Base-by-base conservation (phyloP, 2,888 invertebrate genomes). In the Caenorhabditis angaria region DNA sequence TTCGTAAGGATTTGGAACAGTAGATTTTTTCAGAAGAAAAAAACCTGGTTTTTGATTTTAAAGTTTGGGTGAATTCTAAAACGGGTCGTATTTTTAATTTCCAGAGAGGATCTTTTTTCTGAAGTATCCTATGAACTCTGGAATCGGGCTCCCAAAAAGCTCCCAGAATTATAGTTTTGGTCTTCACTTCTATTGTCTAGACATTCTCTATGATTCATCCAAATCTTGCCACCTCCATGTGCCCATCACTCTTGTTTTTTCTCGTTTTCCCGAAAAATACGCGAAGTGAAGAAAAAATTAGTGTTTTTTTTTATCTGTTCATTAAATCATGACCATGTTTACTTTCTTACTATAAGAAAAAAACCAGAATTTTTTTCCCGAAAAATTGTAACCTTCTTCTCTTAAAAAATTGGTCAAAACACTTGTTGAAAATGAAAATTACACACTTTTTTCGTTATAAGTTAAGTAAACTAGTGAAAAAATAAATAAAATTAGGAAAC, bases 151-250 rank as follows among this genome's bases (percentile, higher is more conserved):
- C n/a, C n/a, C n/a, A n/a, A n/a, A n/a, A n/a, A n/a, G n/a, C n/a
- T n/a, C n/a, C n/a, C n/a, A n/a, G n/a, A n/a, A n/a, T n/a, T n/a
- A n/a, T n/a, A n/a, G n/a, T n/a, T n/a, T n/a, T n/a, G n/a, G n/a
- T n/a, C n/a, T n/a, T n/a, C n/a, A n/a, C n/a, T n/a, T n/a, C n/a
- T n/a, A n/a, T n/a, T n/a, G n/a, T n/a, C n/a, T n/a, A n/a, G n/a
- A n/a, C n/a, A n/a, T n/a, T n/a, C n/a, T n/a, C n/a, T n/a, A n/a
- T n/a, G n/a, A n/a, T n/a, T n/a, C n/a, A n/a, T n/a, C n/a, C n/a
- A n/a, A n/a, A n/a, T n/a, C n/a, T 62, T 62, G 27, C 35, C 6
- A 3, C 27, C 61, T 57, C 32, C 50, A 28, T 50, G 60, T 51
- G 25, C 35, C 41, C 28, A 18, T 24, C 29, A 41, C 14, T 32